Percentiles rank a stretch among this genome's conserved stretches.
These are phyloP conservation scores for Myxocyprinus asiaticus DNA, from an alignment of 2,113 vertebrate species.

Conservation along the genomic window DNA sequence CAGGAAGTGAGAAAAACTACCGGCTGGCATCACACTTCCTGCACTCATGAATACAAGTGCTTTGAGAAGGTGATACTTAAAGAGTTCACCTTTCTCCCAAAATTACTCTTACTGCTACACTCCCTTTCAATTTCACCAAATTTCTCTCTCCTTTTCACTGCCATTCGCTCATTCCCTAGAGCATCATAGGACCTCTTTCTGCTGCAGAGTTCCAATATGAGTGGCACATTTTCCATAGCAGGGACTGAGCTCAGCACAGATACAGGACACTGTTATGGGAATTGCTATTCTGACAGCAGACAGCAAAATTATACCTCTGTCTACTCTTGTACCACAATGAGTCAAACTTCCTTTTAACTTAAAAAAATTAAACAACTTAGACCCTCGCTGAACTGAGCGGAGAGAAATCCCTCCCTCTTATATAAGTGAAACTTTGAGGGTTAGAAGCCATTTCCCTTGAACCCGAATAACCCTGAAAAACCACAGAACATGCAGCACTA, in stretches of 20 bases:
- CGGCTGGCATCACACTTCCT: slow-evolving; percentile 40
- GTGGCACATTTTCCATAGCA: slow-evolving; percentile 31
- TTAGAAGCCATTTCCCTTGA: not conserved
- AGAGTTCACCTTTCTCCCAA: not conserved
- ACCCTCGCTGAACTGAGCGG: not conserved
- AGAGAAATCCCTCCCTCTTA: slow-evolving; percentile 6
- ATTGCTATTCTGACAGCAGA: not conserved
- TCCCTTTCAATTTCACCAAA: not conserved
- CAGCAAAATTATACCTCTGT: slow-evolving; percentile 2
- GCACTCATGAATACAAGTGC: not conserved
- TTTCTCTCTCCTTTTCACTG: not conserved
- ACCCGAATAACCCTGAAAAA: not conserved
- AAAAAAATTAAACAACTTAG: not conserved
- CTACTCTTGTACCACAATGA: not conserved
- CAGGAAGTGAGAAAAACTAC: slow-evolving; percentile 34
- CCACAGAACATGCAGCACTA: not conserved
- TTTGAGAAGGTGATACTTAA: slow-evolving; percentile 8
- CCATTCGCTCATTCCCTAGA: slow-evolving; percentile 9
- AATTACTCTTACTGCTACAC: not conserved
- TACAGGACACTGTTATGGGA: not conserved
- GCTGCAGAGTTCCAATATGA: not conserved
- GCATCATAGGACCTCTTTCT: slow-evolving; percentile 17
- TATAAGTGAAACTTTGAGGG: slow-evolving; percentile 23
- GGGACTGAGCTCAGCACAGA: slow-evolving; percentile 11
- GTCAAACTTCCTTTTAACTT: slow-evolving; percentile 11